phyloP scores from a whole-genome alignment of 2,113 vertebrate species.

The Ceyx margarethae region DNA sequence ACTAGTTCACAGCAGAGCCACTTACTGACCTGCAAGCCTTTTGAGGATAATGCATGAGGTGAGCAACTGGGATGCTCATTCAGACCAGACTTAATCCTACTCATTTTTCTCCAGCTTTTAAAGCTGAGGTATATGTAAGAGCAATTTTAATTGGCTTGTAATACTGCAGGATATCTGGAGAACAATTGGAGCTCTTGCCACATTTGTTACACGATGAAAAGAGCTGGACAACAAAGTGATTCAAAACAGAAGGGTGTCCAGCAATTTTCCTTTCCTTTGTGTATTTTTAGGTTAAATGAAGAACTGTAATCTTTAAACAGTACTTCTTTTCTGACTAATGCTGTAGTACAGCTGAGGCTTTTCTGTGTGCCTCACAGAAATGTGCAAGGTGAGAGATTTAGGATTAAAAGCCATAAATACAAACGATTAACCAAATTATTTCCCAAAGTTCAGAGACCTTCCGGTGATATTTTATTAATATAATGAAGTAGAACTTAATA shows the following conservation, averaged over 20 bases:
- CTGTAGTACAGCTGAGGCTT: neutral
- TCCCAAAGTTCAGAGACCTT: neutral
- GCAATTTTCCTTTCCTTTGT: neutral
- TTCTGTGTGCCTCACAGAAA: neutral
- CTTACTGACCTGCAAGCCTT: neutral
- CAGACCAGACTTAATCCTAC: neutral
- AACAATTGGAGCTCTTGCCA: neutral
- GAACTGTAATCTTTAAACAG: neutral
- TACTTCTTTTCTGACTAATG: neutral
- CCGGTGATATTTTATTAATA: neutral
- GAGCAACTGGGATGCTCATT: neutral
- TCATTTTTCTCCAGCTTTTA: neutral
- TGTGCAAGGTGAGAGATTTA: neutral
- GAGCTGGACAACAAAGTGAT: neutral
- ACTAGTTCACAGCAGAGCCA: neutral
- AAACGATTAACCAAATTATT: neutral
- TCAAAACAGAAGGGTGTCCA: neutral
- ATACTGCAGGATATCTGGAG: slow-evolving; percentile 24
- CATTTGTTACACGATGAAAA: neutral
- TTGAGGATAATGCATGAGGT: neutral
- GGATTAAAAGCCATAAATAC: neutral
- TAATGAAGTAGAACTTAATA: neutral
- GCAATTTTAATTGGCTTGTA: slow-evolving; percentile 48
- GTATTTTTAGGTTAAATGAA: neutral
- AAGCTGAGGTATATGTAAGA: neutral